Base-by-base conservation (phyloP, 2,888 invertebrate species). In the Venusia cambrica region DNA sequence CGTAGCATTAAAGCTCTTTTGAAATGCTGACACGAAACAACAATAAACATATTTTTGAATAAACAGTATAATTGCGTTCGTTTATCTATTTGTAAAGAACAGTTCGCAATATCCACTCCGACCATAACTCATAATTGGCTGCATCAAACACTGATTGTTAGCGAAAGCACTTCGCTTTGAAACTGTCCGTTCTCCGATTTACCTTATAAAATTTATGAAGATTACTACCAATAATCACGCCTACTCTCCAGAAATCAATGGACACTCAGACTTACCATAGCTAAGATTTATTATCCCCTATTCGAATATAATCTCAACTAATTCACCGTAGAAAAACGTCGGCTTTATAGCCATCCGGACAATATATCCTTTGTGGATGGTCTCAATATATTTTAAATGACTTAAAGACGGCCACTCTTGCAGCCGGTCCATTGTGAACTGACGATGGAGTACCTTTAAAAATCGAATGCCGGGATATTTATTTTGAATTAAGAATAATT, bases 361-460 rank as follows among this genome's bases (percentile, higher is more conserved):
- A 80, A 80, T 79, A 64, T 72, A 38, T 40, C 59, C 71, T 74
- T 85, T 84, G 83, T 84, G 62, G 68, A 46, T 52, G 52, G 58
- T 36, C 66, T 85, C 84, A 81, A 87, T 84, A 84, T 85, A 84
- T 84, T 83, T 84, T 74, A 83, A 85, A 84, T 81, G 79, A 83
- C 73, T 77, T 63, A 61, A 65, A 69, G 65, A 58, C 73, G 70
- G 65, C 66, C 72, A 54, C 69, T 72, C 69, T 57, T 57, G 66
- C 52, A 62, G 72, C 62, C 65, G 71, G 46, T 51, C 74, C 57
- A 73, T 84, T 83, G 83, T 83, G 77, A n/a, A 78, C 70, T 72
- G 77, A 59, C 67, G 67, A 56, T 62, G 65, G 62, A 58, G 69
- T 63, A 62, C 73, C 73, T 72, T 78, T 76, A 24, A 7, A 13